Percentiles rank a stretch among this genome's conserved stretches.
These are phyloP conservation scores for Arothron firmamentum DNA, from an alignment of 2,113 vertebrate species.

Conservation along the genomic window DNA sequence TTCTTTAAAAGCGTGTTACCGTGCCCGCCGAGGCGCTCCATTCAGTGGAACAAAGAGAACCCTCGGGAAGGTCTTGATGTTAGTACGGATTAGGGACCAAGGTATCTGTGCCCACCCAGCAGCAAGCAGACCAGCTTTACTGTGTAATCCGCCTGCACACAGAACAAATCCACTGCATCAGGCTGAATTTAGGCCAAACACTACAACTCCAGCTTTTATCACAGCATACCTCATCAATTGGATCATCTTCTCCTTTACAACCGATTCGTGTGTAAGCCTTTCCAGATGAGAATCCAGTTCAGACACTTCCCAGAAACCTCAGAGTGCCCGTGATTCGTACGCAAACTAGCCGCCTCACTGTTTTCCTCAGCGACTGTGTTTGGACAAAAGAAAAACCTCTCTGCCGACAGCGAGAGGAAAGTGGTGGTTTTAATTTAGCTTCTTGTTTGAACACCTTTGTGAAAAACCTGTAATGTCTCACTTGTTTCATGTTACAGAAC, in stretches of 20 bases:
- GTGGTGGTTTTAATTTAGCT: slow-evolving; percentile 36
- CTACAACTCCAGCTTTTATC: slow-evolving; percentile 54
- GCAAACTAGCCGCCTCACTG: too few relatives aligned
- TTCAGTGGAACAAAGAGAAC: slow-evolving; percentile 61
- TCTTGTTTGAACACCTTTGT: slow-evolving; percentile 49
- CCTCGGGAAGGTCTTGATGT: slow-evolving; percentile 59
- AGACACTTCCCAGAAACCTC: slow-evolving; percentile 60
- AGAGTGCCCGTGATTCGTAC: background rate
- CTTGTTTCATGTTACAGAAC: slow-evolving; percentile 94
- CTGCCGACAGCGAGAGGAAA: slow-evolving; percentile 33
- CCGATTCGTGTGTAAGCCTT: slow-evolving; percentile 51
- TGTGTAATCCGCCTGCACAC: slow-evolving; percentile 63
- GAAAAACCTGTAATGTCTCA: slow-evolving; percentile 70
- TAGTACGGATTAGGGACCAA: slow-evolving; percentile 71
- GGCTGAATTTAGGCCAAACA: slow-evolving; percentile 71
- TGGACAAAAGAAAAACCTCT: slow-evolving; percentile 23
- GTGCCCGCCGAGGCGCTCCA: slow-evolving; percentile 18
- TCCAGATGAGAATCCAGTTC: slow-evolving; percentile 63
- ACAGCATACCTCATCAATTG: slow-evolving; percentile 69
- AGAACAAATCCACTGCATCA: slow-evolving; percentile 69
- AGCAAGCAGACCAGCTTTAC: slow-evolving; percentile 69
- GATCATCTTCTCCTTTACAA: slow-evolving; percentile 60
- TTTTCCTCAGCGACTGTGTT: too few relatives aligned
- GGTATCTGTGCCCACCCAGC: slow-evolving; percentile 70
- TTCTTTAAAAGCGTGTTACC: slow-evolving; percentile 22